A percentile compares a stretch with the other conserved stretches of the same genome.
These are phyloP conservation scores for Agraylea sexmaculata DNA, from an alignment of 1,140 invertebrate genomes.

Conservation along the genomic window DNA sequence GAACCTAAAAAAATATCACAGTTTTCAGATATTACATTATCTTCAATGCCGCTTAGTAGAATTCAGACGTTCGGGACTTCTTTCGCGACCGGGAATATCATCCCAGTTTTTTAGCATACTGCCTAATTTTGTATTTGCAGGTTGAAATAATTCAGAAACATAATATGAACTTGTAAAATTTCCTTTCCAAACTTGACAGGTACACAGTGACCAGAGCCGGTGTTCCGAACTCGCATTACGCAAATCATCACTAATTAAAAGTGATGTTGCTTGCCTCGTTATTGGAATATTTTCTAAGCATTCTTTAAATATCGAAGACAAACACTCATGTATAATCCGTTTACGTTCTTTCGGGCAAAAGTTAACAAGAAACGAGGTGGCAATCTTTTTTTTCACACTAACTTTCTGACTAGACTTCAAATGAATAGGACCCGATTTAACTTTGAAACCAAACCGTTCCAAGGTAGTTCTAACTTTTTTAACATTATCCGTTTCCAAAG, in stretches of 20 bases:
- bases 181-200: not conserved
- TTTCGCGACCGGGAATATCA: constrained; percentile 34
- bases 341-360: too few species aligned
- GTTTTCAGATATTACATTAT: too few species aligned
- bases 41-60: too few species aligned
- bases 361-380: too few species aligned
- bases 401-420: constrained; percentile 2
- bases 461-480: constrained; percentile 21
- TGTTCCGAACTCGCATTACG: not conserved
- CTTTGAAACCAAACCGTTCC: constrained; percentile 26
- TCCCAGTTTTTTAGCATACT: constrained; percentile 36
- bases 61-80: constrained; percentile 31
- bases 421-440: constrained; percentile 5
- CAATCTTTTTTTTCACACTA: constrained; percentile 22
- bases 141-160: constrained; percentile 26
- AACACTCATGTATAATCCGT: too few species aligned
- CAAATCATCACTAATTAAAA: constrained; percentile 25
- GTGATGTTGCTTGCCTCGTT: constrained; percentile 25
- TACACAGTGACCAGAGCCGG: not conserved
- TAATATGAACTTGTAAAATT: constrained; percentile 32
- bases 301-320: too few species aligned
- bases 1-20: too few species aligned
- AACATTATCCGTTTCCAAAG: constrained; percentile 15
- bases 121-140: constrained; percentile 26
- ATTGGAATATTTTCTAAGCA: constrained; percentile 24